Evolutionary conservation across 2,888 invertebrate species (phyloP).

Genomic region (Marasmarcha lunaedactyla): DNA sequence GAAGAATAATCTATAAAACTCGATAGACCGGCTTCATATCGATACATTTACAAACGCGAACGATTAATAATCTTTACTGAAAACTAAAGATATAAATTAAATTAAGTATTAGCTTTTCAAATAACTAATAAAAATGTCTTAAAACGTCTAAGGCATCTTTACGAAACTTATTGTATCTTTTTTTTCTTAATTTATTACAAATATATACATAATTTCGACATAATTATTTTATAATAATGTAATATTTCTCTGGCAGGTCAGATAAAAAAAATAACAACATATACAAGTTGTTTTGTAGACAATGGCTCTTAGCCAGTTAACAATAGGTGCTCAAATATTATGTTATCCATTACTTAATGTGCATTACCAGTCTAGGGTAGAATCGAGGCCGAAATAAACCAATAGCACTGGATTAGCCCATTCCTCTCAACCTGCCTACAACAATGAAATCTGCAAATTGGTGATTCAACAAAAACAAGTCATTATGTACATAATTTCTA

Average conservation of each 20-base stretch:
- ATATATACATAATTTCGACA: conserved; percentile 68
- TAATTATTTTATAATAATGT: conserved; percentile 55
- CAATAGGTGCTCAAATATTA: conserved; percentile 27
- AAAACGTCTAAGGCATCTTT: conserved; percentile 61
- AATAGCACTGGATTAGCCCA: no score
- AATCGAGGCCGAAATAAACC: no score
- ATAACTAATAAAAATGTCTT: conserved; percentile 30
- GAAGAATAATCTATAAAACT: no score
- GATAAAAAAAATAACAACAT: conserved; percentile 42
- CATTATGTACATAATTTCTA: conserved; percentile 23
- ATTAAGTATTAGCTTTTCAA: conserved; percentile 20
- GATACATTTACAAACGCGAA: neutral
- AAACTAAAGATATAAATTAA: conserved; percentile 35
- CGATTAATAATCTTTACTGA: conserved; percentile 10
- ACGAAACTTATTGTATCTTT: conserved; percentile 62
- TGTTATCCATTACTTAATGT: conserved; percentile 20
- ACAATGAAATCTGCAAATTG: conserved; percentile 34
- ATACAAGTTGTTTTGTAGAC: conserved; percentile 26
- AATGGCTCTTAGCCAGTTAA: conserved; percentile 39
- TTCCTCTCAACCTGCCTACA: no score
- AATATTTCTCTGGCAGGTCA: conserved; percentile 56
- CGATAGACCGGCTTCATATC: no score
- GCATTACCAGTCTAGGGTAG: no score
- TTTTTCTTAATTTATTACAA: conserved; percentile 64
- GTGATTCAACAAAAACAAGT: conserved; percentile 55